Conservation (phyloP, 1,140 invertebrate genomes). For the Papilio xuthus region DNA sequence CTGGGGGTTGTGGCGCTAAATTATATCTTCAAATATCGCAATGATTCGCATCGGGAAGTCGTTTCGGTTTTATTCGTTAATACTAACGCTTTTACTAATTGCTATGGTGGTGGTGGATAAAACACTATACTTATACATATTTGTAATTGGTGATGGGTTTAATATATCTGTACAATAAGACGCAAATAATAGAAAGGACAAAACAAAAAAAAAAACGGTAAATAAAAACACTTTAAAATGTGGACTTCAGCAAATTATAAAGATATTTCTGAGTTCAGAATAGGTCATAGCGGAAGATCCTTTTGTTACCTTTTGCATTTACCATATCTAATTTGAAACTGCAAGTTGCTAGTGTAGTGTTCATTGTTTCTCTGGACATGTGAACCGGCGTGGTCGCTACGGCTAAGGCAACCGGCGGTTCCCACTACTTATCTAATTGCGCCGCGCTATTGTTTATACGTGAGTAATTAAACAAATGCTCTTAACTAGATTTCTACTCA, state of each 20-base stretch:
- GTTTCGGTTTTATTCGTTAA: constrained; percentile 10
- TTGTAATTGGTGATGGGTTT: neutral
- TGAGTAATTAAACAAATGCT: constrained; percentile 66
- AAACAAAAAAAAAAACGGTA: neutral
- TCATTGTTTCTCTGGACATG: constrained; percentile 56
- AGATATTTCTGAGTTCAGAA: neutral
- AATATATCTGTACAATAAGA: neutral
- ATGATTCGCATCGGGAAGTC: constrained; percentile 42
- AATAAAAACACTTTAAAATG: neutral
- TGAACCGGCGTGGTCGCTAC: constrained; percentile 58
- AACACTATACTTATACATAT: neutral
- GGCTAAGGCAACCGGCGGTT: constrained; percentile 59
- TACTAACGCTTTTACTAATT: constrained; percentile 52
- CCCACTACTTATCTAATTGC: constrained; percentile 78
- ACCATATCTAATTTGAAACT: constrained; percentile 30
- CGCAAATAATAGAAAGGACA: neutral
- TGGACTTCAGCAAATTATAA: too few species aligned
- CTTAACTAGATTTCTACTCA: constrained; percentile 70
- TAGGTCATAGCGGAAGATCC: constrained; percentile 5
- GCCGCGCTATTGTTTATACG: constrained; percentile 66
- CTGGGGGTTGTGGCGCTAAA: constrained; percentile 63
- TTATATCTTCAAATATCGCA: constrained; percentile 50
- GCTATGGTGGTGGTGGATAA: constrained; percentile 10
- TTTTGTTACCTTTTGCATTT: neutral
- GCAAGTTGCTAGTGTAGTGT: constrained; percentile 12